These are phyloP conservation scores for Notiomystis cincta DNA, from an alignment of 2,113 vertebrate genomes.

Conservation along the genomic window DNA sequence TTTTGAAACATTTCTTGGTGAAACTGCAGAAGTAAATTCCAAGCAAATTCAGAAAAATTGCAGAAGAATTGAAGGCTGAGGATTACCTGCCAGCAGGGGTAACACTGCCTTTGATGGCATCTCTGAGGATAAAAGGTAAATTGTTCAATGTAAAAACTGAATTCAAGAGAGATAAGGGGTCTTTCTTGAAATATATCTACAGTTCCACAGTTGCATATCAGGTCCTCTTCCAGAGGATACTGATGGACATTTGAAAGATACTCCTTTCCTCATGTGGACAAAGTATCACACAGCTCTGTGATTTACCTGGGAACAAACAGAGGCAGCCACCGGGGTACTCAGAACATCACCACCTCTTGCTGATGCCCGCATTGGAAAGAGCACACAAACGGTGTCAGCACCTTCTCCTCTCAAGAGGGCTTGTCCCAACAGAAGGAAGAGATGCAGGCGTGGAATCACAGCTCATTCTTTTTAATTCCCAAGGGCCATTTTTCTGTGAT, in stretches of 20 bases:
- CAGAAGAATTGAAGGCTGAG: neutral
- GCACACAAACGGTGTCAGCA: neutral
- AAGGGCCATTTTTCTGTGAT: neutral
- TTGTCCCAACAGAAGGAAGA: neutral
- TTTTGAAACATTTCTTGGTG: neutral
- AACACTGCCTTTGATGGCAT: neutral
- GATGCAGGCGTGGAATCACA: neutral
- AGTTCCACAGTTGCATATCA: rapidly evolving
- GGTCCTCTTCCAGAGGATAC: neutral
- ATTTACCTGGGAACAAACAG: neutral
- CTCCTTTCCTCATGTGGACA: neutral
- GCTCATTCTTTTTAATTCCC: neutral
- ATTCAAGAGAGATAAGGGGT: neutral
- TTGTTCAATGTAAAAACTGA: neutral
- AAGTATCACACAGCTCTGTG: neutral
- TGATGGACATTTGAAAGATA: neutral
- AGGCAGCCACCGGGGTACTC: neutral
- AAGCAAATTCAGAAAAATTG: neutral
- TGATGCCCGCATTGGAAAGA: neutral
- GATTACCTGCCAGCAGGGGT: neutral
- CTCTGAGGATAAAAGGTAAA: neutral
- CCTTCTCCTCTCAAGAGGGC: neutral
- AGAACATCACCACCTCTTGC: neutral
- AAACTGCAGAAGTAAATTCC: neutral
- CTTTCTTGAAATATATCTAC: neutral